Base-by-base conservation (phyloP, 2,113 vertebrate genomes). In the Pseudolaguvia tuberculata region DNA sequence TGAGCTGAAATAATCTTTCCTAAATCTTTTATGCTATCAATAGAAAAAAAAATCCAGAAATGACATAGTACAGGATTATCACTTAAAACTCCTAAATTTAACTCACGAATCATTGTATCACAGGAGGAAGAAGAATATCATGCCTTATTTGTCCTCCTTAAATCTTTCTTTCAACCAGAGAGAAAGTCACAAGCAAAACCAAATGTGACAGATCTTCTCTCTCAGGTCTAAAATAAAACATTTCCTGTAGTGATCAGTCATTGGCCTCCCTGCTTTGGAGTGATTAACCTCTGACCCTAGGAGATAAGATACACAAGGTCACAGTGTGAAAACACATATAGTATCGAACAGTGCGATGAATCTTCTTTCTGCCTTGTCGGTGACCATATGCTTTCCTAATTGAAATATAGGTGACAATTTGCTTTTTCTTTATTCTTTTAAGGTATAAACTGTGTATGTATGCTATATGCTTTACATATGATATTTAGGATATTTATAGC, bases 281-380 rank as follows among this genome's bases (percentile, higher is more conserved):
- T 61, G 63, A 63, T 68, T 83, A 12, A 27, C 77, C 81, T 84
- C 80, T 81, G 71, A 50, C 81, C 82, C 58, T 79, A 51, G 66
- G 55, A 85, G 83, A 87, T 87, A 84, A 82, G 73, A 80, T 56
- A 47, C 72, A 79, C 69, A 58, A 51, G 29, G 51, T 45, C 56
- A 55, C n/a, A 18, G 73, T 18, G 25, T 66, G 68, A 69, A 59
- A 59, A 61, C 23, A 53, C 48, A 53, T 5, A 25, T 14, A n/a
- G 69, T 13, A 50, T 39, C 57, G 15, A 51, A 50, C 14, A 51
- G 50, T 27, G 14, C 23, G 35, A 63, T 63, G 39, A 63, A 45
- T 45, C 61, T 23, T 63, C 61, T 23, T 45, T 63, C 61, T 23
- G 59, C 39, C 35, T 20, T n/a, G 13, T 20, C n/a, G 59, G 31